phyloP scores from a whole-genome alignment of 2,113 vertebrate species.

The Tragelaphus scriptus region DNA sequence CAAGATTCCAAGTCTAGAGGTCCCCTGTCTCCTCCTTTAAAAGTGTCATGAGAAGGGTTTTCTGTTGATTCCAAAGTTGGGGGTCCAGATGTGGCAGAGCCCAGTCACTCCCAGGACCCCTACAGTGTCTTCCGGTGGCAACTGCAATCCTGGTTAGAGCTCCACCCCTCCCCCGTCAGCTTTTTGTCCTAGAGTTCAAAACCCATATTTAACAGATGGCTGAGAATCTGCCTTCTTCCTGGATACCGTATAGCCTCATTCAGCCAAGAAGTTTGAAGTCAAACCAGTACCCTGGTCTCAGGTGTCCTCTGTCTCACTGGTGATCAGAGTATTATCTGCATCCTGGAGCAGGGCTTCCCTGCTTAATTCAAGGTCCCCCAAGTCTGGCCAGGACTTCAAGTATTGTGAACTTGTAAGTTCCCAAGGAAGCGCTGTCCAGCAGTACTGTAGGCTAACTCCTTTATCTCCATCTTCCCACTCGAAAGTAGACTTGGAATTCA shows the following conservation, averaged over 20 bases:
- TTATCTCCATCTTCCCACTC: neutral
- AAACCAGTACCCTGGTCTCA: neutral
- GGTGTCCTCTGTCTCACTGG: neutral
- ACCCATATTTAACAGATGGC: neutral
- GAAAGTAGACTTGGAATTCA: neutral
- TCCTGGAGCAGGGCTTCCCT: neutral
- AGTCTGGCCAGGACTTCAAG: neutral
- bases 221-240: neutral
- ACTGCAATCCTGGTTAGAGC: neutral
- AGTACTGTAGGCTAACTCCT: neutral
- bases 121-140: too few relatives aligned
- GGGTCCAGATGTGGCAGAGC: neutral
- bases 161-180: too few relatives aligned
- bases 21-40: neutral
- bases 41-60: neutral
- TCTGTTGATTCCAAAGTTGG: neutral
- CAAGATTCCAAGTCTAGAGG: neutral
- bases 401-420: neutral
- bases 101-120: neutral
- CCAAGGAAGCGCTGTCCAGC: accelerated
- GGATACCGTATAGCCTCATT: neutral
- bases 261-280: neutral
- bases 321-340: neutral
- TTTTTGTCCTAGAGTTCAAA: neutral
- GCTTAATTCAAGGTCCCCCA: neutral